These are phyloP conservation scores for Brachynemurus nebulosus DNA, from an alignment of 2,888 invertebrate species.

Conservation along the genomic window DNA sequence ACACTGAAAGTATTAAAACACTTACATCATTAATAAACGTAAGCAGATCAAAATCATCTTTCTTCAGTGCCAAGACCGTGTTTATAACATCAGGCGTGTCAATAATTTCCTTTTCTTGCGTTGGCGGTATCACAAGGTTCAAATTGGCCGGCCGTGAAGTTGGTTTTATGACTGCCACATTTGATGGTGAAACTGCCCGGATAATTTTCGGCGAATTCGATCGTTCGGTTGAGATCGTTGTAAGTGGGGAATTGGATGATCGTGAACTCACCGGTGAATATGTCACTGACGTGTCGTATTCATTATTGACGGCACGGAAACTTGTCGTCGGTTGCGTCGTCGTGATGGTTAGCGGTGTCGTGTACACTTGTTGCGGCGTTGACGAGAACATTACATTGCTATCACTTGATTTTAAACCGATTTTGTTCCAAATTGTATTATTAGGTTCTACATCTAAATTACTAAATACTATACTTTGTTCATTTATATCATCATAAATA, in stretches of 20 bases:
- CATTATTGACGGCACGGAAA: too few relatives aligned
- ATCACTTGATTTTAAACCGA: not conserved
- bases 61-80: constrained; percentile 27
- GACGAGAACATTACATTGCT: constrained; percentile 3
- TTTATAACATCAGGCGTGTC: constrained; percentile 34
- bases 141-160: not conserved
- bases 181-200: too few relatives aligned
- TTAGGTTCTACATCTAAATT: too few relatives aligned
- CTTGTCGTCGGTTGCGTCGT: too few relatives aligned
- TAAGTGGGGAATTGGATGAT: too few relatives aligned
- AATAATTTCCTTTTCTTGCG: constrained; percentile 14
- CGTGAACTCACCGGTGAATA: too few relatives aligned
- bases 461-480: not conserved
- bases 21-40: constrained; percentile 26
- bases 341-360: too few relatives aligned
- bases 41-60: constrained; percentile 26
- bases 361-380: not conserved
- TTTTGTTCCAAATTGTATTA: constrained; percentile 1
- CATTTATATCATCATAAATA: not conserved
- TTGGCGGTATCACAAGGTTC: not conserved
- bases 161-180: too few relatives aligned
- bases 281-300: too few relatives aligned
- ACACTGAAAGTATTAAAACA: constrained; percentile 3
- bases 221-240: too few relatives aligned
- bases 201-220: too few relatives aligned